Percentiles rank a stretch among this genome's conserved stretches.
Conservation (phyloP, 2,888 invertebrate genomes). For the Andrena bicolor region DNA sequence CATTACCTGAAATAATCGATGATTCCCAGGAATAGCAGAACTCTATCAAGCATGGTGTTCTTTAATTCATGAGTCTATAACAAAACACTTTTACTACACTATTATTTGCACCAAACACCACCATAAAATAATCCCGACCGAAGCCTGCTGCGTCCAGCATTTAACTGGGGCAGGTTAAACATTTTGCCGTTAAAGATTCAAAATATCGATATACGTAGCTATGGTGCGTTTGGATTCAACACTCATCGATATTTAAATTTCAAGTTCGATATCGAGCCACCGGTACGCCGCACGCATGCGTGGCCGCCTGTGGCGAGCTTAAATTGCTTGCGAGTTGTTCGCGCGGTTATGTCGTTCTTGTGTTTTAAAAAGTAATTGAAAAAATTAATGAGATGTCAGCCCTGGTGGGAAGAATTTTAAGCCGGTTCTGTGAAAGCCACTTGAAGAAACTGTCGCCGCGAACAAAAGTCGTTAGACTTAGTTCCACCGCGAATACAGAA, state of each 20-base stretch:
- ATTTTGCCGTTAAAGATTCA: background rate
- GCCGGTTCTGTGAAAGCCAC: slow-evolving; percentile 49
- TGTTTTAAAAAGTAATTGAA: background rate
- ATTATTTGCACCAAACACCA: background rate
- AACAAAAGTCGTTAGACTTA: slow-evolving; percentile 49
- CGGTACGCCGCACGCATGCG: slow-evolving; percentile 19
- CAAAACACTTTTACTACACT: background rate
- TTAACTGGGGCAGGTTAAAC: background rate
- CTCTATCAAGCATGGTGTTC: background rate
- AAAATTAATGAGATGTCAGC: slow-evolving; percentile 64
- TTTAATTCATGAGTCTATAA: background rate
- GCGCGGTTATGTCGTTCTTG: background rate
- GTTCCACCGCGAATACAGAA: slow-evolving; percentile 1
- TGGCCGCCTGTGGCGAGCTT: background rate
- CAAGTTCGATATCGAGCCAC: slow-evolving; percentile 1
- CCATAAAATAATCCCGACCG: background rate
- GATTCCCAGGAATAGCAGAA: background rate
- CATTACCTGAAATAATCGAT: slow-evolving; percentile 7
- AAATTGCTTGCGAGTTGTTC: too few relatives aligned
- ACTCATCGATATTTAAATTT: slow-evolving; percentile 35
- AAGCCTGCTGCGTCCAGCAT: background rate
- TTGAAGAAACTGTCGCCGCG: slow-evolving; percentile 50
- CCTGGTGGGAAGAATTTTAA: slow-evolving; percentile 57
- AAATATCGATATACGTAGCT: slow-evolving; percentile 13
- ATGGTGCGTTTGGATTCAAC: background rate